Conservation (phyloP, 1,140 invertebrate species). For the Penaeus chinensis region DNA sequence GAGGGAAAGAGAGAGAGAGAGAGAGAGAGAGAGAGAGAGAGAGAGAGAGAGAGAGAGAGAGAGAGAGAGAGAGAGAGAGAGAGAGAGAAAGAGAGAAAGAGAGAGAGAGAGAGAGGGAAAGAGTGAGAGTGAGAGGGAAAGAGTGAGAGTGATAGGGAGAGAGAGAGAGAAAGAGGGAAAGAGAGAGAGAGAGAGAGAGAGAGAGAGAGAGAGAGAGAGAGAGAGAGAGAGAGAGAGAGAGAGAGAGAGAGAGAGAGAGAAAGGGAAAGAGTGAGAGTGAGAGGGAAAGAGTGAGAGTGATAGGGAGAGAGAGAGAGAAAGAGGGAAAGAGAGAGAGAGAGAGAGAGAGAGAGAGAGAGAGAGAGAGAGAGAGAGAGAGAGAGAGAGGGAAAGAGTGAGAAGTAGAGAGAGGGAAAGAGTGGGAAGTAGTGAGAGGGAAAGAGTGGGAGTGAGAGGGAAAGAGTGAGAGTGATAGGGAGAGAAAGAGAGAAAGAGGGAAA, state of each 20-base stretch:
- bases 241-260: background rate
- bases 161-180: background rate
- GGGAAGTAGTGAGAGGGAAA: background rate
- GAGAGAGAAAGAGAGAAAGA: conserved; percentile 4
- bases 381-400: background rate
- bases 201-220: background rate
- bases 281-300: background rate
- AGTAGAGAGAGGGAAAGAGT: background rate
- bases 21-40: background rate
- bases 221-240: background rate
- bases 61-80: background rate
- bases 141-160: background rate
- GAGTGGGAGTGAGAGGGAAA: background rate
- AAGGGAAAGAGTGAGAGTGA: background rate
- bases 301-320: background rate
- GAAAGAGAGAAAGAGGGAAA: background rate
- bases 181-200: too few relatives aligned
- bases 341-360: conserved; percentile 24
- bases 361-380: background rate
- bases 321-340: background rate
- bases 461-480: background rate
- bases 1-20: background rate
- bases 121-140: background rate
- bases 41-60: background rate
- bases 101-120: background rate